These are phyloP conservation scores for Glaucomys volans DNA, from an alignment of 2,113 vertebrate species.

Conservation along the genomic window DNA sequence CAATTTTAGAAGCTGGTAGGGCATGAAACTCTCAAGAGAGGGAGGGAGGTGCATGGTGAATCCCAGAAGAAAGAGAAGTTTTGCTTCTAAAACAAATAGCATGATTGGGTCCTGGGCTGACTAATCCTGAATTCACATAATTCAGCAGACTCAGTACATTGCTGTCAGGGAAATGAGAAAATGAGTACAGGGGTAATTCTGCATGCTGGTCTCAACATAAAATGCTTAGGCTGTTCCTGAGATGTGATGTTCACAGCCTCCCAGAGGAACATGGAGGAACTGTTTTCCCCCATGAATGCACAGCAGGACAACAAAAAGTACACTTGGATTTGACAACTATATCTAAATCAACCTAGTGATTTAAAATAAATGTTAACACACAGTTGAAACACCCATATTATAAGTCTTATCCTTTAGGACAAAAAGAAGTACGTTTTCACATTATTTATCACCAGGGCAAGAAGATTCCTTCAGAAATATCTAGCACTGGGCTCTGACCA, in stretches of 20 bases:
- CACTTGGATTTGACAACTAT: background rate
- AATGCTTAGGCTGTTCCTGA: background rate
- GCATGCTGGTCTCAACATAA: background rate
- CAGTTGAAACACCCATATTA: background rate
- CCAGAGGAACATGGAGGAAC: background rate
- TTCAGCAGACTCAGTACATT: background rate
- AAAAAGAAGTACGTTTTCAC: background rate
- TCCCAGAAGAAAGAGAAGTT: background rate
- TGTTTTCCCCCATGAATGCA: slow-evolving; percentile 10
- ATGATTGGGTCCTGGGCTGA: background rate
- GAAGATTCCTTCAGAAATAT: slow-evolving; percentile 30
- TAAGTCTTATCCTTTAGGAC: background rate
- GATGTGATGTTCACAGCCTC: background rate
- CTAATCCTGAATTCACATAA: background rate
- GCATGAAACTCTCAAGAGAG: slow-evolving; percentile 23
- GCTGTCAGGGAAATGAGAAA: background rate
- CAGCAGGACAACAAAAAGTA: background rate
- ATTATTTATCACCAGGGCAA: background rate
- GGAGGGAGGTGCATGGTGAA: background rate
- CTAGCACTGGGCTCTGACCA: background rate
- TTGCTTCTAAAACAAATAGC: background rate
- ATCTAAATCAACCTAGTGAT: slow-evolving; percentile 14
- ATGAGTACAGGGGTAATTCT: background rate
- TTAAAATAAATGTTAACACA: slow-evolving; percentile 38
- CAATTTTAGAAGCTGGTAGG: slow-evolving; percentile 10